Percentiles rank a stretch among this genome's conserved stretches.
Evolutionary conservation across 2,888 invertebrate species (phyloP).

Genomic region (Ecdyonurus torrentis): DNA sequence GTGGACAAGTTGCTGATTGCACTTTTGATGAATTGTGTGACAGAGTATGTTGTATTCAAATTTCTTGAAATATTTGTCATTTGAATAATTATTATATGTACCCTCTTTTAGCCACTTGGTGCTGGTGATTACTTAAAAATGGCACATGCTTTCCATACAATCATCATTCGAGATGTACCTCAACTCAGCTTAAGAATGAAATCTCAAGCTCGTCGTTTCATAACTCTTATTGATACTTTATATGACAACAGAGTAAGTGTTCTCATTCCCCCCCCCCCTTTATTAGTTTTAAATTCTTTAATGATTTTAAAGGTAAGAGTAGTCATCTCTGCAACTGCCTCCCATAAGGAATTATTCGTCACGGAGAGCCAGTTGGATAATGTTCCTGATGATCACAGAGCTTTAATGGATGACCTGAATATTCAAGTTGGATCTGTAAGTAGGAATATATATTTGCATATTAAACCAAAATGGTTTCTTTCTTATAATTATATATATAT

Average conservation of each 20-base stretch:
- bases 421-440: conserved; percentile 57
- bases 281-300: not conserved
- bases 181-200: conserved; percentile 58
- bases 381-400: conserved; percentile 53
- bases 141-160: conserved; percentile 85
- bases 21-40: conserved; percentile 83
- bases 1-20: conserved; percentile 80
- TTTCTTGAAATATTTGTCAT: not conserved
- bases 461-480: too few species aligned
- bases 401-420: conserved; percentile 90
- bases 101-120: conserved; percentile 54
- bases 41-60: conserved; percentile 38
- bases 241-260: conserved; percentile 86
- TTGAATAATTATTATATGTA: not conserved
- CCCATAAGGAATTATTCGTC: conserved; percentile 58
- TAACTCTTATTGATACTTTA: conserved; percentile 89
- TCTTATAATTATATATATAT: too few species aligned
- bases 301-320: conserved; percentile 40
- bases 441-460: conserved; percentile 13
- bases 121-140: conserved; percentile 90
- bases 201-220: conserved; percentile 86
- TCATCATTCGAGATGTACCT: conserved; percentile 81
- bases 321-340: conserved; percentile 67
- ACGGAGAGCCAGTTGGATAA: conserved; percentile 24
- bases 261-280: too few species aligned